Conservation (phyloP, 2,797 vertebrate species). For the Poecile montanus region DNA sequence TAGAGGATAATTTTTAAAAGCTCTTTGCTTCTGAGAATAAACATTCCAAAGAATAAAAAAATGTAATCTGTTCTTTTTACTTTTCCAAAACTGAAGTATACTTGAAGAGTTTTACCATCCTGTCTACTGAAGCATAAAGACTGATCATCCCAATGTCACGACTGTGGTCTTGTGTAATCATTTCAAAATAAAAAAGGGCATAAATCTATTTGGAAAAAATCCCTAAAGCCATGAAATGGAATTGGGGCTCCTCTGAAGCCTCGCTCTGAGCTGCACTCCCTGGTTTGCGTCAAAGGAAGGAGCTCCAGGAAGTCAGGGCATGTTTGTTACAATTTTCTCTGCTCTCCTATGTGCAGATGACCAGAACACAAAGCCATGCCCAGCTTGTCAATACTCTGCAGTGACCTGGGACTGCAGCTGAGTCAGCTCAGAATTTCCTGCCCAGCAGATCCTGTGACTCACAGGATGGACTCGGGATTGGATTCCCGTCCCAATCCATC, state of each 20-base stretch:
- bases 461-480: fast-evolving
- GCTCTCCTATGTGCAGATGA: not conserved
- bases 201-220: not conserved
- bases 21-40: not conserved
- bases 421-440: not conserved
- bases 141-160: fast-evolving
- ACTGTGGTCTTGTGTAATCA: not conserved
- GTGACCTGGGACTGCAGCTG: not conserved
- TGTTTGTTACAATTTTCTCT: not conserved
- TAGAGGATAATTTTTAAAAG: not conserved
- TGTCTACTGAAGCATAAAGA: not conserved
- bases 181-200: not conserved
- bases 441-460: not conserved
- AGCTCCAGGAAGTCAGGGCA: not conserved
- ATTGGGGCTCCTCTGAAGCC: not conserved
- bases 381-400: not conserved
- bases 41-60: fast-evolving
- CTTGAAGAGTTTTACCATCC: not conserved
- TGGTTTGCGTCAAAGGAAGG: not conserved
- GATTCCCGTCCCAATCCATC: not conserved
- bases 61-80: not conserved
- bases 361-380: not conserved
- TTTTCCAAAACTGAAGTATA: fast-evolving
- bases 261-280: fast-evolving
- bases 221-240: not conserved